Conservation (phyloP, 2,113 vertebrate genomes). For the Gasterosteus aculeatus region DNA sequence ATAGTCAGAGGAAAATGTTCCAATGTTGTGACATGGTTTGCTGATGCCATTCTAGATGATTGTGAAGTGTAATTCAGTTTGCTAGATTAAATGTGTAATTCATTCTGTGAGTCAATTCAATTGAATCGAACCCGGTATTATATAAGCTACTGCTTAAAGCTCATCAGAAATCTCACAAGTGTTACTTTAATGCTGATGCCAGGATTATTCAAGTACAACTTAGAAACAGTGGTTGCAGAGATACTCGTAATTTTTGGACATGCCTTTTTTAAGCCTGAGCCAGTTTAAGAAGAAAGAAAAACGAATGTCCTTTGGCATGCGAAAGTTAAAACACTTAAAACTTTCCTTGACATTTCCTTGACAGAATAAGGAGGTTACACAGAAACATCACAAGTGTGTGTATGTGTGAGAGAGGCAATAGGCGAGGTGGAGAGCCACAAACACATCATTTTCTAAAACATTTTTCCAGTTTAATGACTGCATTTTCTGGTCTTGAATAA, state of each 20-base stretch:
- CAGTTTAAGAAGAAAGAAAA: neutral
- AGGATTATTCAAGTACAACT: neutral
- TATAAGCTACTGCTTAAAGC: neutral
- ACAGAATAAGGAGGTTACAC: slow-evolving; percentile 17
- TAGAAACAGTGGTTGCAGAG: too few species aligned
- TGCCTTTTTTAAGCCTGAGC: too few species aligned
- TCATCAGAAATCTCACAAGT: neutral
- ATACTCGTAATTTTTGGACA: too few species aligned
- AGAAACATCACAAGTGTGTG: slow-evolving; percentile 39
- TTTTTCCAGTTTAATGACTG: slow-evolving; percentile 36
- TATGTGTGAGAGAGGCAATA: slow-evolving; percentile 3
- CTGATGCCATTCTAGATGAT: neutral
- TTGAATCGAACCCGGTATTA: neutral
- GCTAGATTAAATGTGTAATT: neutral
- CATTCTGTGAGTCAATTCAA: neutral
- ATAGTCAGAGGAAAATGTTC: neutral
- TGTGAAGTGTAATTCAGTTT: neutral
- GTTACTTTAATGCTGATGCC: neutral
- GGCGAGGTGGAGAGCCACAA: slow-evolving; percentile 8
- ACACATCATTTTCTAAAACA: neutral
- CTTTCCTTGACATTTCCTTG: slow-evolving; percentile 39
- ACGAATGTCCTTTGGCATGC: slow-evolving; percentile 27
- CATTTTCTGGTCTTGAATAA: slow-evolving; percentile 40
- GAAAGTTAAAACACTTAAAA: slow-evolving; percentile 53
- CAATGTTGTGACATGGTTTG: neutral